Evolutionary conservation across 2,113 vertebrate genomes (phyloP).

Genomic region (Hyperoodon ampullatus): DNA sequence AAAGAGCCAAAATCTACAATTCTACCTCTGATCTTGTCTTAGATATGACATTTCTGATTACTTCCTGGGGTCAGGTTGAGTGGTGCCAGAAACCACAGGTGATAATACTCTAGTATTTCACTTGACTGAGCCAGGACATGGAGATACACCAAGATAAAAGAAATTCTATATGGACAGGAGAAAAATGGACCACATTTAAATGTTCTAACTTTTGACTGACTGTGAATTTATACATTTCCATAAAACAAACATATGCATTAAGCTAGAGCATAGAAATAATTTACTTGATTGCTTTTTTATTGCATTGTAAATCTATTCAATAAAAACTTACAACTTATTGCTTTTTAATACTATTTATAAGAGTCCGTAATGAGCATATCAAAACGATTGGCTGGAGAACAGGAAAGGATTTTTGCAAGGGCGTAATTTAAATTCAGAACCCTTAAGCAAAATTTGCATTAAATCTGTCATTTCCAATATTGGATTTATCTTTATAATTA

Average conservation of each 20-base stretch:
- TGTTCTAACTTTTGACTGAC: neutral
- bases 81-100: neutral
- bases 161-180: neutral
- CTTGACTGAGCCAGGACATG: neutral
- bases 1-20: neutral
- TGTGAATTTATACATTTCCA: neutral
- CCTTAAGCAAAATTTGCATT: neutral
- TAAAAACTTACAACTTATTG: neutral
- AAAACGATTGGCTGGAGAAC: neutral
- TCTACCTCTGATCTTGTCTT: neutral
- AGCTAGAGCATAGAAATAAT: slow-evolving; percentile 21
- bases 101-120: neutral
- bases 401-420: neutral
- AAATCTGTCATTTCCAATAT: neutral
- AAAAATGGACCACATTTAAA: neutral
- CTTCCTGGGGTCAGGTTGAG: neutral
- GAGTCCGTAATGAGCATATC: neutral
- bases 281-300: slow-evolving; percentile 47
- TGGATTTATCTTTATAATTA: slow-evolving; percentile 30
- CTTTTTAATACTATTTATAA: neutral
- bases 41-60: neutral
- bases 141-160: neutral
- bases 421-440: slow-evolving; percentile 11
- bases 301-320: slow-evolving; percentile 15
- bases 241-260: slow-evolving; percentile 23